Evolutionary conservation across 2,888 invertebrate genomes (phyloP).

Genomic region (Chrysomela aeneicollis): DNA sequence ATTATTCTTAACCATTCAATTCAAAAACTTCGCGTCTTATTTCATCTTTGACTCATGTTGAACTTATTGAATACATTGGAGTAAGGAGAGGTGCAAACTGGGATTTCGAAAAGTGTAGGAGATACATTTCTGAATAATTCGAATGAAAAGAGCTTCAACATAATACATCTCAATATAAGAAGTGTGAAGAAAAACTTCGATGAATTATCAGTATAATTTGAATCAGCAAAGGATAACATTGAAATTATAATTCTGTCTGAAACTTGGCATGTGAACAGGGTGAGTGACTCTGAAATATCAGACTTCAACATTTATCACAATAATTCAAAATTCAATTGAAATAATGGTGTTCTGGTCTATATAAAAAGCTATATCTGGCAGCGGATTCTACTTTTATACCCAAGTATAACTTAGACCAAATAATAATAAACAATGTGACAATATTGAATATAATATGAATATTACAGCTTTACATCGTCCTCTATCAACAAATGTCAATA

Average conservation of each 20-base stretch:
- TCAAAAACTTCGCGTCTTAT: background rate
- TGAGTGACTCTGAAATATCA: background rate
- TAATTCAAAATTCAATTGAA: too few species aligned
- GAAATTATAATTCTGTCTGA: slow-evolving; percentile 4
- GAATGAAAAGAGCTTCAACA: background rate
- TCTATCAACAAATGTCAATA: slow-evolving; percentile 3
- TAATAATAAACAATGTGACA: background rate
- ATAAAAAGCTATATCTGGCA: background rate
- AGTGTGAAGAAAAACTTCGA: background rate
- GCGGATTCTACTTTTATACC: background rate
- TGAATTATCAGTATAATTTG: background rate
- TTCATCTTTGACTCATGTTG: background rate
- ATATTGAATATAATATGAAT: slow-evolving; percentile 5
- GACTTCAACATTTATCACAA: too few species aligned
- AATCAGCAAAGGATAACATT: slow-evolving; percentile 5
- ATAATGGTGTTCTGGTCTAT: background rate
- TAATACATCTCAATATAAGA: slow-evolving; percentile 1
- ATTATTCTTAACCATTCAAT: too few species aligned
- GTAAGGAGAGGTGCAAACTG: background rate
- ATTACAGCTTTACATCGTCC: background rate
- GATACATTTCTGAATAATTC: background rate
- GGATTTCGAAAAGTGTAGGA: background rate
- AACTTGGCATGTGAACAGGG: background rate
- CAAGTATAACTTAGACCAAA: slow-evolving; percentile 1
- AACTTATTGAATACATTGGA: background rate